Conservation (phyloP, 2,113 vertebrate genomes). For the Dicerorhinus sumatrensis region DNA sequence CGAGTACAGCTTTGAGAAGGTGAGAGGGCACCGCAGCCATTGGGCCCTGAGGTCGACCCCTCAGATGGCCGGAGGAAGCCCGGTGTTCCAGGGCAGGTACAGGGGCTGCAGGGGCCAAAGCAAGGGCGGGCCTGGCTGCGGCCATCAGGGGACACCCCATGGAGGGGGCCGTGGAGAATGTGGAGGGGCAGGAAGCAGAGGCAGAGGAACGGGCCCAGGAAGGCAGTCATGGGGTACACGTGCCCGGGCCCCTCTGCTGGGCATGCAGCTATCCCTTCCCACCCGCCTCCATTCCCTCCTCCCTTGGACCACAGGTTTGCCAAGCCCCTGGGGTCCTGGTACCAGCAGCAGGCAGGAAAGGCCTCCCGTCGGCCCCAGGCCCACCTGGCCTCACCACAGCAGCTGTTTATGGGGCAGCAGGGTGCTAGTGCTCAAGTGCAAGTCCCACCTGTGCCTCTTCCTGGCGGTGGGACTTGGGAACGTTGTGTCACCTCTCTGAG, state of each 20-base stretch:
- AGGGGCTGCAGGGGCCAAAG: too few species aligned
- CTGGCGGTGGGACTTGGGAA: neutral
- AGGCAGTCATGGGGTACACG: accelerated
- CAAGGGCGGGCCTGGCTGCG: neutral
- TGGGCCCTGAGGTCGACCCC: neutral
- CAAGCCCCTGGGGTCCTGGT: too few species aligned
- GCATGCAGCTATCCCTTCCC: neutral
- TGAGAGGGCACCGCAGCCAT: slow-evolving; percentile 54
- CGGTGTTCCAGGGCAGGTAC: neutral
- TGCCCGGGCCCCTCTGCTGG: neutral
- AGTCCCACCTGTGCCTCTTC: neutral
- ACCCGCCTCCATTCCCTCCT: neutral
- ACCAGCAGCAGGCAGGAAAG: neutral
- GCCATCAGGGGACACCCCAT: too few species aligned
- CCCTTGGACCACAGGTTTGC: too few species aligned
- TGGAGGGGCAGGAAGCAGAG: neutral
- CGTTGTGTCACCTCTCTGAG: neutral
- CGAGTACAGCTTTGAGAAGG: slow-evolving; percentile 94
- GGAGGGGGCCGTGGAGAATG: accelerated
- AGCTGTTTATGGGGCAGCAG: neutral
- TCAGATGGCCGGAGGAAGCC: neutral
- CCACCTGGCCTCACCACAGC: neutral
- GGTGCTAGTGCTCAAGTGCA: neutral
- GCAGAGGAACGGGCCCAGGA: accelerated
- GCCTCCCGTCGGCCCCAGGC: neutral